Percentiles rank a stretch among this genome's conserved stretches.
Evolutionary conservation across 2,888 invertebrate species (phyloP).

Genomic region (Leptopterna dolabrata): DNA sequence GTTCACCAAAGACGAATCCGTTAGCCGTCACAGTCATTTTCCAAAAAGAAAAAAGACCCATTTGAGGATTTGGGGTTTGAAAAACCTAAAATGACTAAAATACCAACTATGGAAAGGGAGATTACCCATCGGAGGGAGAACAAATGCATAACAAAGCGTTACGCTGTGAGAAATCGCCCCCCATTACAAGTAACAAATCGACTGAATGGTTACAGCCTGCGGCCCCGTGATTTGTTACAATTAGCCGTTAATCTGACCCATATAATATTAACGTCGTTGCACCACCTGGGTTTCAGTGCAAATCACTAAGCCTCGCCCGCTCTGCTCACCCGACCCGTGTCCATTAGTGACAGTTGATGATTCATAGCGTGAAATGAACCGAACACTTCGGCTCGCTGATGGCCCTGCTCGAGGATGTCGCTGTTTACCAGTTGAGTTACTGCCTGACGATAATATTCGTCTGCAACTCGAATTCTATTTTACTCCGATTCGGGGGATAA

Average conservation of each 20-base stretch:
- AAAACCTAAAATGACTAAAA: no score
- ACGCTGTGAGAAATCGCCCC: background rate
- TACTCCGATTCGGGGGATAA: no score
- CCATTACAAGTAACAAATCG: slow-evolving; percentile 43
- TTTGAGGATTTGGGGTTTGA: no score
- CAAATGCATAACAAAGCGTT: background rate
- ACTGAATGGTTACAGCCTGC: background rate
- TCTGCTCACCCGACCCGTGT: background rate
- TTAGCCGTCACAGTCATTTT: no score
- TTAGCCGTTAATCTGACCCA: slow-evolving; percentile 38
- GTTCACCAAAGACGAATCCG: no score
- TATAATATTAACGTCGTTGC: slow-evolving; percentile 35
- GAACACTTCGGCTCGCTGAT: background rate
- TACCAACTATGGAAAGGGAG: no score
- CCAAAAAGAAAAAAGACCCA: no score
- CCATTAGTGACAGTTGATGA: slow-evolving; percentile 7
- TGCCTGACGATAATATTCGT: no score
- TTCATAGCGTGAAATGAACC: background rate
- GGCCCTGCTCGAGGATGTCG: background rate
- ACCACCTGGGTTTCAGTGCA: slow-evolving; percentile 33
- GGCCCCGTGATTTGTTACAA: slow-evolving; percentile 29
- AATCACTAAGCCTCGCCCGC: background rate
- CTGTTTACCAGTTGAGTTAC: no score
- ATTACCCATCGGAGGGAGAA: background rate
- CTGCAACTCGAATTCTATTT: no score